Evolutionary conservation across 2,113 vertebrate species (phyloP).

Genomic region (Struthio camelus): DNA sequence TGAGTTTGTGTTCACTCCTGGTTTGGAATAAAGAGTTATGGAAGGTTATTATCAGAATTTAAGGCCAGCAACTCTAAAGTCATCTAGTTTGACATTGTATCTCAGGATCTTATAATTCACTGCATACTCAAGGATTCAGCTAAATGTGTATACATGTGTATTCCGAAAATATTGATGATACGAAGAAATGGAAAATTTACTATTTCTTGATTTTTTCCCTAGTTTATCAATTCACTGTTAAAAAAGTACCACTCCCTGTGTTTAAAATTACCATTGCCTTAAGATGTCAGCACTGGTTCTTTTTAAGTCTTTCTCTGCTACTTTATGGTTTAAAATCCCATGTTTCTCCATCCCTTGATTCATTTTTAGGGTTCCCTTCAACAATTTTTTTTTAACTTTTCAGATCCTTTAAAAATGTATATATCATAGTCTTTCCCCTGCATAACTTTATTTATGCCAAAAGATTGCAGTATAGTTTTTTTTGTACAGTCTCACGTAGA

Average conservation of each 20-base stretch:
- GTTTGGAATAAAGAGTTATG: neutral
- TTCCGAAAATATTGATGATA: neutral
- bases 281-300: neutral
- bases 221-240: neutral
- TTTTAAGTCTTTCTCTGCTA: neutral
- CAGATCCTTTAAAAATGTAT: neutral
- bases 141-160: neutral
- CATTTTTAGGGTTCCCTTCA: neutral
- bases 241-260: neutral
- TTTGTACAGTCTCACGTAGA: neutral
- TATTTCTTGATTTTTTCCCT: neutral
- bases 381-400: neutral
- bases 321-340: neutral
- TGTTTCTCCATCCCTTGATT: neutral
- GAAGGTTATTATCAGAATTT: neutral
- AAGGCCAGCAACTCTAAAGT: neutral
- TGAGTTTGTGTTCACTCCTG: neutral
- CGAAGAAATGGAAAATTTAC: neutral
- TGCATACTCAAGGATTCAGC: neutral
- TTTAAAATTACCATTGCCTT: slow-evolving; percentile 7
- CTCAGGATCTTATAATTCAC: neutral
- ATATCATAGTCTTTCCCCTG: neutral
- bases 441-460: neutral
- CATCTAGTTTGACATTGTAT: neutral
- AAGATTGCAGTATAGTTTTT: neutral